Conservation (phyloP, 2,113 vertebrate species). For the Myiozetetes cayanensis region DNA sequence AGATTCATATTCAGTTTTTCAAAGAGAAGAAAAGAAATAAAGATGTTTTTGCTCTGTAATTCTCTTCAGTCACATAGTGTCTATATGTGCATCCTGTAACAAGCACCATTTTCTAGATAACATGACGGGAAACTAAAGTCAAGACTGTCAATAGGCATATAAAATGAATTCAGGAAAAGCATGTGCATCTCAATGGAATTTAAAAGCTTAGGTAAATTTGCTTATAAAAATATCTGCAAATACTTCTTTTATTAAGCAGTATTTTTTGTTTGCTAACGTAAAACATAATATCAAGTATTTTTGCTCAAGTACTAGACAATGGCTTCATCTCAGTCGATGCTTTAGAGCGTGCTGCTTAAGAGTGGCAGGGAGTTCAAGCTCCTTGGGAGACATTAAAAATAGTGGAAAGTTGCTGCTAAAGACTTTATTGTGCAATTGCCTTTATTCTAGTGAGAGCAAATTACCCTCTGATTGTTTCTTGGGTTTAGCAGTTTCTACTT, state of each 20-base stretch:
- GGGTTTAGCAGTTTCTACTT: background rate
- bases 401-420: background rate
- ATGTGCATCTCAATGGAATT: background rate
- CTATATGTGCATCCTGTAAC: background rate
- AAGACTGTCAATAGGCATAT: background rate
- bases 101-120: background rate
- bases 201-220: background rate
- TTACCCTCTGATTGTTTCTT: background rate
- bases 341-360: background rate
- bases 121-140: background rate
- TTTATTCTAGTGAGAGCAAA: background rate
- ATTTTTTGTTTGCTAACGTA: background rate
- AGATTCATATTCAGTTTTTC: background rate
- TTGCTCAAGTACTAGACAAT: background rate
- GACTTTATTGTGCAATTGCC: background rate
- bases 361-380: background rate
- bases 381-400: background rate
- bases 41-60: background rate
- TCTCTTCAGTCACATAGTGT: background rate
- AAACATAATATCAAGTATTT: background rate
- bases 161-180: background rate
- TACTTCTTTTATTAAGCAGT: background rate
- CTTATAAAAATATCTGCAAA: background rate
- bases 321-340: accelerated
- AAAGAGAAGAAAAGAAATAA: background rate